These are phyloP conservation scores for Camptogramma bilineatum DNA, from an alignment of 2,888 invertebrate species.

Conservation along the genomic window DNA sequence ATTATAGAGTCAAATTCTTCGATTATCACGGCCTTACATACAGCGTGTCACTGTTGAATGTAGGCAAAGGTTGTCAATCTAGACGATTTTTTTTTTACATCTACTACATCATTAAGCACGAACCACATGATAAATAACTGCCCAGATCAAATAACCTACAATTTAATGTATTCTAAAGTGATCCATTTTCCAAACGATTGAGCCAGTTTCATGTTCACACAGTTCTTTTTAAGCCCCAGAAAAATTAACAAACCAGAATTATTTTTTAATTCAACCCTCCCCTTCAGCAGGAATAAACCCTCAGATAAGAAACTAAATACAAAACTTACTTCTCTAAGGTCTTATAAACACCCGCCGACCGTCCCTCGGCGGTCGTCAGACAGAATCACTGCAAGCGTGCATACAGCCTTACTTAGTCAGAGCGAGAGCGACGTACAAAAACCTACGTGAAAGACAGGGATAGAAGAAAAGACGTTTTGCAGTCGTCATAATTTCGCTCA, in stretches of 20 bases:
- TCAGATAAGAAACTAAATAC: slow-evolving; percentile 71
- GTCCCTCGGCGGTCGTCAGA: slow-evolving; percentile 69
- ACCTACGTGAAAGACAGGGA: slow-evolving; percentile 53
- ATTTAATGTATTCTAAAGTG: too few species aligned
- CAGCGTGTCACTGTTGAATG: too few species aligned
- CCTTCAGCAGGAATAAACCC: slow-evolving; percentile 62
- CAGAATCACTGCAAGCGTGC: slow-evolving; percentile 74
- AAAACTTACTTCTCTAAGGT: slow-evolving; percentile 67
- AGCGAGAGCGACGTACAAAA: slow-evolving; percentile 48
- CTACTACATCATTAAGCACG: too few species aligned
- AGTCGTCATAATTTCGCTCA: slow-evolving; percentile 86
- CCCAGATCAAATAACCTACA: too few species aligned
- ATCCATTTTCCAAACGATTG: too few species aligned
- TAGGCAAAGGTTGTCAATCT: too few species aligned
- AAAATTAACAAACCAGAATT: slow-evolving; percentile 46
- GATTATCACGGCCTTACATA: too few species aligned
- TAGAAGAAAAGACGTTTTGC: slow-evolving; percentile 72
- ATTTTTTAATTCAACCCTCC: slow-evolving; percentile 61
- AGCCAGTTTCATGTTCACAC: neutral
- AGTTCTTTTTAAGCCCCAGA: slow-evolving; percentile 6
- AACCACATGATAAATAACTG: too few species aligned
- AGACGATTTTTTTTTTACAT: too few species aligned
- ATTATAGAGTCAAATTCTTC: too few species aligned
- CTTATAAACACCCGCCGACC: slow-evolving; percentile 63
- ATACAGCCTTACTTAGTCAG: slow-evolving; percentile 54